Percentiles rank a stretch among this genome's conserved stretches.
Conservation (phyloP, 1,140 invertebrate species). For the Drosophila insularis region DNA sequence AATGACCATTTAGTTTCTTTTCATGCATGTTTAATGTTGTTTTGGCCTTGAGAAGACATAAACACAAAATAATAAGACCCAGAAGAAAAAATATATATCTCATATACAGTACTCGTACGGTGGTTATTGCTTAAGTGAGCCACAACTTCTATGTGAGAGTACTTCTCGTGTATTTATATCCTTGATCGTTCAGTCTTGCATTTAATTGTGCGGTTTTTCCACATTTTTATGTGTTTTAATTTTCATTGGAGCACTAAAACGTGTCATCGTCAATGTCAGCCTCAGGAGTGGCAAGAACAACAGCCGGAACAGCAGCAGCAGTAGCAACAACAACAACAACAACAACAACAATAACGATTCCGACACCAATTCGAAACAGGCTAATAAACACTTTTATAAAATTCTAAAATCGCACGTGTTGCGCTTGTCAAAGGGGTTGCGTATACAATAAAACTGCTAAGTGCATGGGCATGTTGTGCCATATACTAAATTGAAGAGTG, state of each 20-base stretch:
- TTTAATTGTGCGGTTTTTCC: conserved; percentile 70
- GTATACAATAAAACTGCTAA: conserved; percentile 69
- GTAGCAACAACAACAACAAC: conserved; percentile 6
- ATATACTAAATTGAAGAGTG: conserved; percentile 21
- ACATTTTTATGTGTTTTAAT: conserved; percentile 70
- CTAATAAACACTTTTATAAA: conserved; percentile 78
- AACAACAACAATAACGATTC: neutral
- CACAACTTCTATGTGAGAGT: neutral
- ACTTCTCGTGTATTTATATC: neutral
- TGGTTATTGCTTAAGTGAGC: conserved; percentile 4
- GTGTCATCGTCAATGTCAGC: conserved; percentile 66
- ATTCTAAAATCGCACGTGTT: conserved; percentile 76
- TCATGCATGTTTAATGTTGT: neutral
- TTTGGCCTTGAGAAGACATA: conserved; percentile 29
- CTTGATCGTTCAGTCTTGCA: conserved; percentile 38
- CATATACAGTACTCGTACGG: neutral
- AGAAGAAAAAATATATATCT: neutral
- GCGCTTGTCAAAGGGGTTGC: conserved; percentile 71
- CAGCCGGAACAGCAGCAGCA: conserved; percentile 1
- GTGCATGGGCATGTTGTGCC: conserved; percentile 70
- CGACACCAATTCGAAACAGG: conserved; percentile 45
- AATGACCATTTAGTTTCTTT: neutral
- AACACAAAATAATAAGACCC: conserved; percentile 19
- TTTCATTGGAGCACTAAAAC: conserved; percentile 72
- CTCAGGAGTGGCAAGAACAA: conserved; percentile 1